Evolutionary conservation across 1,140 invertebrate species (phyloP).

Genomic region (Harpegnathos saltator): DNA sequence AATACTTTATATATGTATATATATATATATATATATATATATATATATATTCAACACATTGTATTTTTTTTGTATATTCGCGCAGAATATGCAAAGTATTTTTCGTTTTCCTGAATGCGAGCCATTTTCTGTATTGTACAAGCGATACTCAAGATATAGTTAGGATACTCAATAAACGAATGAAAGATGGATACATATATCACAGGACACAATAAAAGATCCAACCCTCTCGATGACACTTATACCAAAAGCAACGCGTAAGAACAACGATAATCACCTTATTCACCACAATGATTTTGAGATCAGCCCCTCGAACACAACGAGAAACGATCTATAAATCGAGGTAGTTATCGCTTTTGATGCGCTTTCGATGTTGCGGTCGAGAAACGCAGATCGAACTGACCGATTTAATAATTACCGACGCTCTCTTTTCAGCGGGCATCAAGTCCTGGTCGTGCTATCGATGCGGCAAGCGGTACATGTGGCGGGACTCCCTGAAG

Average conservation of each 20-base stretch:
- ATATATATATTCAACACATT: too few species aligned
- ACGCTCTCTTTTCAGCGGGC: conserved; percentile 60
- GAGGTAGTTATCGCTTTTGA: neutral
- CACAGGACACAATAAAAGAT: neutral
- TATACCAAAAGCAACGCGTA: neutral
- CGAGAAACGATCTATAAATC: conserved; percentile 15
- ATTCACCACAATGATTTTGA: neutral
- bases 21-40: too few species aligned
- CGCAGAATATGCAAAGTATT: neutral
- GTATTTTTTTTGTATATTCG: too few species aligned
- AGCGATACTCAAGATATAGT: neutral
- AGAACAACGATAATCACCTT: neutral
- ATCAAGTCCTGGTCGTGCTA: conserved; percentile 78
- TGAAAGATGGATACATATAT: neutral
- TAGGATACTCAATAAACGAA: neutral
- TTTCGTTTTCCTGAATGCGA: neutral
- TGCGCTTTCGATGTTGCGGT: conserved; percentile 35
- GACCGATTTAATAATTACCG: conserved; percentile 23
- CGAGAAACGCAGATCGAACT: neutral
- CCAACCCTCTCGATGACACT: neutral
- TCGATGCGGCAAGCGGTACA: conserved; percentile 84
- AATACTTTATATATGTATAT: too few species aligned
- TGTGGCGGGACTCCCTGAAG: conserved; percentile 84
- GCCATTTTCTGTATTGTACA: neutral
- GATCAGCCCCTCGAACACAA: conserved; percentile 7